Evolutionary conservation across 2,113 vertebrate species (phyloP), one percentile per base, ranked within the genome.

Genomic region (Calypte anna): DNA sequence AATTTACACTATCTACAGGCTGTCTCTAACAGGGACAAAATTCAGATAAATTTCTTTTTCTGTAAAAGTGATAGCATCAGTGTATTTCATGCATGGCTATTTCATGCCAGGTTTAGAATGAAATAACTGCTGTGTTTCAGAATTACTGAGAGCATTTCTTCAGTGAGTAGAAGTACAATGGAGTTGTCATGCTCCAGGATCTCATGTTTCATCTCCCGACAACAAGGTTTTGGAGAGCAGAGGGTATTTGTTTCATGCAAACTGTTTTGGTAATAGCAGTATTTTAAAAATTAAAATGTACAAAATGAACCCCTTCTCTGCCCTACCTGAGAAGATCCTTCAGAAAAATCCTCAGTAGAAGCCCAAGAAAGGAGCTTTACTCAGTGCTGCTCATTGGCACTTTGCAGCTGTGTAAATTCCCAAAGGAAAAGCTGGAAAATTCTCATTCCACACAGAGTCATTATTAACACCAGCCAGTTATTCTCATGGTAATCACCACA

Each of bases 401-500:
- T 10, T 33, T 10, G 50, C 74, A 76, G 69, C n/a, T 59, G 51
- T 82, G 55, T n/a, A 46, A 62, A 62, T 30, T 88, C 84, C 40
- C 88, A 44, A 88, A 94, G 74, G 61, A 54, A 74, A 74, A 28
- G 72, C 25, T 91, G 24, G 78, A 72, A 44, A 67, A 51, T 55
- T 79, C 90, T 90, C 69, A 69, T 87, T 94, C 76, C 40, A 61
- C 21, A 48, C 8, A 48, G 3, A 21, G 31, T 24, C 78, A 90
- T 80, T 83, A 84, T 83, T 89, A 93, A 63, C n/a, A 86, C 12
- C 14, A 80, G 43, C 43, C 61, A 22, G 43, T 74, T 89, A 72
- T 59, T 54, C 75, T 90, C 88, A 36, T 73, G 72, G 48, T 51
- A 88, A 91, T 73, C 78, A 93, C 43, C 77, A 76, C 70, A 76